Base-by-base conservation (phyloP, 2,888 invertebrate species). In the Unio pictorum region DNA sequence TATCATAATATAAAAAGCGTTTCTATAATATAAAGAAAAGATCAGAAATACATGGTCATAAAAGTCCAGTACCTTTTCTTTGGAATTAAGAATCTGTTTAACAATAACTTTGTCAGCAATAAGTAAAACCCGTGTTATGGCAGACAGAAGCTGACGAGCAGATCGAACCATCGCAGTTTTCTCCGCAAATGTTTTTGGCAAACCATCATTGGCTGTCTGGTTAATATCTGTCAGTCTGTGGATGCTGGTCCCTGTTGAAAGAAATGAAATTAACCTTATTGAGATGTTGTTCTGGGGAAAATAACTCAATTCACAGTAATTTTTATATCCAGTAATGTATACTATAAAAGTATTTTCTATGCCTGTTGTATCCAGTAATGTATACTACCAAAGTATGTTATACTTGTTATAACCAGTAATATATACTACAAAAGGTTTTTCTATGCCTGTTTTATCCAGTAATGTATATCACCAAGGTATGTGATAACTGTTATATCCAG, bases 21-120 rank as follows among this genome's bases (percentile, higher is more conserved):
- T 45, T 45, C 45, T 11, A 11, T 45, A 11, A 45, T 45, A 11
- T 15, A 45, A 45, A 15, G 15, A 66, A 26, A 7, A 66, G 59
- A 59, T 26, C 4, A 57, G 7, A 60, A 26, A 57, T 66, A 57
- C 30, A 54, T 54, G n/a, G 56, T 17, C 18, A 23, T 60, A 30
- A 64, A 55, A 55, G 26, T 58, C 72, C 4, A n/a, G 69, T 66
- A 96, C 96, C 93, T 98, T 98, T 90, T 98, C 97, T 91, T 98
- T 98, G 70, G 97, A 96, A 74, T 96, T 93, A 64, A 99, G 92
- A 68, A 99, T 93, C 91, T 99, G 98, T 87, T 98, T 96, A 70
- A 99, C 98, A 64, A 99, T 96, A 72, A 99, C 97, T 90, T 97
- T 96, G 91, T 99, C 99, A 18, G 99, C 99, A 82, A 99, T 92